These are phyloP conservation scores for Todiramphus chloris DNA, from an alignment of 2,113 vertebrate species.

Conservation along the genomic window DNA sequence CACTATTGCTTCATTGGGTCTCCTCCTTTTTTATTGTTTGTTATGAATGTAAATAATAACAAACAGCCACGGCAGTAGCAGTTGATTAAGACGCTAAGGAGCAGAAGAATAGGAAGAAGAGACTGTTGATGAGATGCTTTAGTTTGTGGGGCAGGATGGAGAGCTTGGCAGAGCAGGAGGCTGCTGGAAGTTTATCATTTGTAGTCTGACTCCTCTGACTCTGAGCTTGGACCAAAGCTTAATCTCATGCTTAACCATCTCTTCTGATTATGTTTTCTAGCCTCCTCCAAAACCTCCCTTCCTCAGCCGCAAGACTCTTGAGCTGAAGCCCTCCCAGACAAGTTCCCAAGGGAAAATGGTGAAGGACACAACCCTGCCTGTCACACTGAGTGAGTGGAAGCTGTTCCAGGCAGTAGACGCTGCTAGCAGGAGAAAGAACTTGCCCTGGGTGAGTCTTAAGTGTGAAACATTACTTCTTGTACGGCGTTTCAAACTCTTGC, in stretches of 20 bases:
- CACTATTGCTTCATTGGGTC: background rate
- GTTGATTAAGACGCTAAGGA: background rate
- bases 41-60: background rate
- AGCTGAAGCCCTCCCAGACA: conserved; percentile 69
- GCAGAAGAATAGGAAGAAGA: background rate
- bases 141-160: background rate
- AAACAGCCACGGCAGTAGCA: background rate
- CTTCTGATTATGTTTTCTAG: conserved; percentile 62
- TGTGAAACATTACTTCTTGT: background rate
- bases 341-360: conserved; percentile 56
- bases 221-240: background rate
- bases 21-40: background rate
- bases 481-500: background rate
- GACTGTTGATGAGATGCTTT: background rate
- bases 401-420: conserved; percentile 74
- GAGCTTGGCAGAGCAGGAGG: background rate
- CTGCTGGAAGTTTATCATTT: background rate
- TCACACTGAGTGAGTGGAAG: conserved; percentile 79
- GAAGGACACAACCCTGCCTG: conserved; percentile 77
- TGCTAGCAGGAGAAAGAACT: conserved; percentile 71
- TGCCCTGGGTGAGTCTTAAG: conserved; percentile 72
- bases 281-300: conserved; percentile 84
- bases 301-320: conserved; percentile 73
- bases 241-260: background rate
- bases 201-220: background rate